Evolutionary conservation across 2,888 invertebrate species (phyloP), one percentile per base, ranked within the genome.

Genomic region (Pyrgus malvae): DNA sequence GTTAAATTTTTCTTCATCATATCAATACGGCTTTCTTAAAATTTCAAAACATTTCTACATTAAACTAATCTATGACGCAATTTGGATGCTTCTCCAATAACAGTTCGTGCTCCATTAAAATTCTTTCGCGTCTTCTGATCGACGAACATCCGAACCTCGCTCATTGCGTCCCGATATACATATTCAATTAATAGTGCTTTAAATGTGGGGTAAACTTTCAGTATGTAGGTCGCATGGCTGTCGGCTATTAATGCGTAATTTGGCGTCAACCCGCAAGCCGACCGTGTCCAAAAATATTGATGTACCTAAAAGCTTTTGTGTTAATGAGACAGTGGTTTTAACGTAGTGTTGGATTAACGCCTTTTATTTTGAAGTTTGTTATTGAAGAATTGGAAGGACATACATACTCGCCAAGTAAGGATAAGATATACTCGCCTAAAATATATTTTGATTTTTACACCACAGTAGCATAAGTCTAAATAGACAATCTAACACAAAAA

Each of bases 61-160:
- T n/a, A n/a, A n/a, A n/a, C n/a, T 23, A 31, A 14, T 41, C 27
- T 48, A 12, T 48, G 40, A 3, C 14, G 21, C 37, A 31, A 45
- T 54, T 23, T 25, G 33, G 8, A 46, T 25, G 63, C 60, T 56
- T 61, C 14, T 19, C 3, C 23, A 58, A 66, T 66, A 64, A 61
- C 60, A 53, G 51, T 54, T 58, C 60, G 55, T 53, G 53, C 58
- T 66, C 64, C 62, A 62, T 65, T 63, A 57, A 48, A 50, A 55
- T 50, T 55, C 46, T 48, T 46, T 29, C 40, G 45, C 40, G 40
- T 46, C 40, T 29, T 23, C 19, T n/a, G 46, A 45, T 45, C 42
- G 45, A 6, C 21, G 42, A 54, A 46, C 38, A 53, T 54, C 46
- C 31, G 9, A 25, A 38, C 12, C 38, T 38, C 40, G 46, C 46